Base-by-base conservation (phyloP, 30 jellyfish, hydroid and myxozoan genomes). In the Turritopsis dohrnii region DNA sequence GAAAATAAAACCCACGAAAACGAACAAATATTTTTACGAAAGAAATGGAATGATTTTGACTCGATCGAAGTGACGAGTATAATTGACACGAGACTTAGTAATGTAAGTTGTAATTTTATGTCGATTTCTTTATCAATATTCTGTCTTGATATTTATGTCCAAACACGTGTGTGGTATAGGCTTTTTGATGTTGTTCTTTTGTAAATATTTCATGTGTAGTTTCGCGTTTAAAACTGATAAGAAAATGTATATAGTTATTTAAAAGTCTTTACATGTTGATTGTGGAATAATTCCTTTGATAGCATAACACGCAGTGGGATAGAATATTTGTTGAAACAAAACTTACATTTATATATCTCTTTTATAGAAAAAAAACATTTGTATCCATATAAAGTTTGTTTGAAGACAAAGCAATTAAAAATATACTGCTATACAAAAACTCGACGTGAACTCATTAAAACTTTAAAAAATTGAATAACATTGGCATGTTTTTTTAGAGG, bases 1-100 rank as follows among this genome's bases (percentile, higher is more conserved):
- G 77, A 69, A n/a, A 69, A 69, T 27, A 23, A 27, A 69, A 21
- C 30, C 30, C 28, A 69, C 77, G 30, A 7, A 9, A 69, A 69
- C 28, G 77, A 69, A 69, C 28, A 69, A 17, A 7, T 23, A 69
- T 69, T 23, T 27, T n/a, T n/a, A 69, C 28, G 31, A 27, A 69
- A n/a, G 77, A 69, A 69, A 27, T 69, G 30, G 31, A 16, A 69
- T n/a, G 77, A 27, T 16, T 69, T 69, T 23, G 77, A 69, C 28
- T 69, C 31, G 28, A 27, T 69, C 31, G 77, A 69, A 69, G 77
- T 69, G 0, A 27, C 28, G 16, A 69, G 77, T 69, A 69, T 69
- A 69, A 27, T 69, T 27, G 77, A 69, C 77, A 69, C 77, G 31
- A 69, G 77, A 69, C 28, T 69, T 9, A 27, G 77, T n/a, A 69